These are phyloP conservation scores for Leptopilina myrica DNA, from an alignment of 2,888 invertebrate genomes.

Conservation along the genomic window DNA sequence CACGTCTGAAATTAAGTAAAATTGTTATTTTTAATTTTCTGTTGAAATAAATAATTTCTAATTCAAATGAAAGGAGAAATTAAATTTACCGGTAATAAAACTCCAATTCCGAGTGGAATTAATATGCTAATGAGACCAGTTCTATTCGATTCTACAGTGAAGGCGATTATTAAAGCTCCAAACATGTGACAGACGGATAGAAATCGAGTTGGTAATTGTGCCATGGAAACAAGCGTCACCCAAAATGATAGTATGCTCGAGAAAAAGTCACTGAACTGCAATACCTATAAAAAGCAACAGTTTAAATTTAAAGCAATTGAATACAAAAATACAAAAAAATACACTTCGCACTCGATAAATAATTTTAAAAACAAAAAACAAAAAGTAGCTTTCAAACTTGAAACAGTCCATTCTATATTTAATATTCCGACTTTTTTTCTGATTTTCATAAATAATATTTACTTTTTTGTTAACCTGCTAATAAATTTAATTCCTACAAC, in stretches of 20 bases:
- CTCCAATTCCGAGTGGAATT: constrained; percentile 75
- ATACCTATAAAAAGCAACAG: constrained; percentile 72
- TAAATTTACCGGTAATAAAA: constrained; percentile 68
- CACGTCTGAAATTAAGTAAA: constrained; percentile 59
- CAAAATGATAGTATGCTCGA: constrained; percentile 80
- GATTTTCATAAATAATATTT: too few relatives aligned
- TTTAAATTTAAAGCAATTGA: constrained; percentile 24
- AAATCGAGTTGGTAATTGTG: constrained; percentile 75
- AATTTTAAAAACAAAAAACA: too few relatives aligned
- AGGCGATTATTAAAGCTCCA: constrained; percentile 78
- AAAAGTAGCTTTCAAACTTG: too few relatives aligned
- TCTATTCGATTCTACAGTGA: constrained; percentile 78
- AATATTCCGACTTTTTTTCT: too few relatives aligned
- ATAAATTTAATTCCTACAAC: too few relatives aligned
- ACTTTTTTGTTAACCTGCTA: too few relatives aligned
- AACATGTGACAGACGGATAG: constrained; percentile 78
- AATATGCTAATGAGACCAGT: constrained; percentile 78
- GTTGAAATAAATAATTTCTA: too few relatives aligned
- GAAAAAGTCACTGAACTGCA: constrained; percentile 81
- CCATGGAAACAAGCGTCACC: constrained; percentile 80
- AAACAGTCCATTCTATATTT: too few relatives aligned
- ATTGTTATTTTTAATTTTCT: too few relatives aligned
- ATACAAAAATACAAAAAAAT: not conserved
- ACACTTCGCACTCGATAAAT: too few relatives aligned
- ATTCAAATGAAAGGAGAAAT: constrained; percentile 14